phyloP scores from a whole-genome alignment of 2,888 invertebrate genomes.

The Onchidella celtica region DNA sequence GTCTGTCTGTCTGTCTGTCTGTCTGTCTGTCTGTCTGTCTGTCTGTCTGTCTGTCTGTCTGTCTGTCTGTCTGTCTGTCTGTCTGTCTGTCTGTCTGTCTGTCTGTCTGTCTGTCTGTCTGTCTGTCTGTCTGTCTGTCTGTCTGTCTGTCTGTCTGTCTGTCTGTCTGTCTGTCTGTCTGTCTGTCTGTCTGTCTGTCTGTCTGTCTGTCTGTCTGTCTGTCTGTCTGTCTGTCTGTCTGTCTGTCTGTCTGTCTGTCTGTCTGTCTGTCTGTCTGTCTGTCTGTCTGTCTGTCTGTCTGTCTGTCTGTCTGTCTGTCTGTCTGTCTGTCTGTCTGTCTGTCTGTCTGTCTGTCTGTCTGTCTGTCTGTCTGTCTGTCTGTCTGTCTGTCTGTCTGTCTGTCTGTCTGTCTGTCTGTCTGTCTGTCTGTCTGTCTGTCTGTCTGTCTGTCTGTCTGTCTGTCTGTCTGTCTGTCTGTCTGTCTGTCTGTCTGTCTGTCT shows the following conservation, averaged over 20 bases:
- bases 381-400: conserved; percentile 15
- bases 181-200: conserved; percentile 15
- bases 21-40: conserved; percentile 16
- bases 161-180: conserved; percentile 20
- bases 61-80: conserved; percentile 9
- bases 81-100: conserved; percentile 21
- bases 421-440: conserved; percentile 30
- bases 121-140: conserved; percentile 13
- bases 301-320: neutral
- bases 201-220: neutral
- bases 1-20: conserved; percentile 24
- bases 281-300: neutral
- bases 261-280: conserved; percentile 20
- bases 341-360: conserved; percentile 22
- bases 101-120: conserved; percentile 15
- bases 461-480: conserved; percentile 22
- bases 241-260: conserved; percentile 12
- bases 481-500: conserved; percentile 16
- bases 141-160: conserved; percentile 19
- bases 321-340: conserved; percentile 17
- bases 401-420: conserved; percentile 20
- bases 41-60: conserved; percentile 13
- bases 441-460: conserved; percentile 33
- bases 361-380: conserved; percentile 8
- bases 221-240: neutral